Percentiles rank a stretch among this genome's conserved stretches.
Evolutionary conservation across 1,140 invertebrate genomes (phyloP).

Genomic region (Magallana ariakensis): DNA sequence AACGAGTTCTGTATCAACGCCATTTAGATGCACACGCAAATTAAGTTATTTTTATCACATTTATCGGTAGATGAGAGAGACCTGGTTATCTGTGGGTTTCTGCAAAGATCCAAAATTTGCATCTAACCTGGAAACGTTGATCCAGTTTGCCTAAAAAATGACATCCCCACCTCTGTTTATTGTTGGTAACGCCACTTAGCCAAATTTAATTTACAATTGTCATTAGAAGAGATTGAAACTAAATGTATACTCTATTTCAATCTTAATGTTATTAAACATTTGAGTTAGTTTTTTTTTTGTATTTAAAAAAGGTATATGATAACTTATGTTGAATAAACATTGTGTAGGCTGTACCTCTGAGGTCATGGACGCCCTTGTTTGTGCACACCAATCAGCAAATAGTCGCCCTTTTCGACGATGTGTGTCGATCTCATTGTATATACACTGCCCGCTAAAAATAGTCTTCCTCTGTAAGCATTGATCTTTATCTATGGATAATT

Average conservation of each 20-base stretch:
- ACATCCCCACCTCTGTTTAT: not conserved
- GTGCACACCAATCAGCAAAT: not conserved
- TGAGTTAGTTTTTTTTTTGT: too few relatives aligned
- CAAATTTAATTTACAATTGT: not conserved
- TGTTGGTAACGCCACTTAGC: not conserved
- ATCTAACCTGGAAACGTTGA: not conserved
- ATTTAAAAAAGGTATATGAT: too few relatives aligned
- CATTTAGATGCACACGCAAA: too few relatives aligned
- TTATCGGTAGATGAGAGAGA: not conserved
- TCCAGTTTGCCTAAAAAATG: not conserved
- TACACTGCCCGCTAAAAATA: not conserved
- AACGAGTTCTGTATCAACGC: too few relatives aligned
- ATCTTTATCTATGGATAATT: too few relatives aligned
- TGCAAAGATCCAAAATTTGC: not conserved
- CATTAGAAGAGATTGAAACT: too few relatives aligned
- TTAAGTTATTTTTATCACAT: not conserved
- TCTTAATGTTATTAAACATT: too few relatives aligned
- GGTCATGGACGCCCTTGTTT: not conserved
- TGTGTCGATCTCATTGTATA: not conserved
- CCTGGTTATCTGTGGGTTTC: not conserved
- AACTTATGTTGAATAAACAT: too few relatives aligned
- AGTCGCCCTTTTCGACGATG: not conserved
- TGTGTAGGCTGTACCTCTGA: not conserved
- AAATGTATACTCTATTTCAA: too few relatives aligned
- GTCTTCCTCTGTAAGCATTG: not conserved